Evolutionary conservation across 2,888 invertebrate species (phyloP), one percentile per base, ranked within the genome.

Genomic region (Encarsia formosa): DNA sequence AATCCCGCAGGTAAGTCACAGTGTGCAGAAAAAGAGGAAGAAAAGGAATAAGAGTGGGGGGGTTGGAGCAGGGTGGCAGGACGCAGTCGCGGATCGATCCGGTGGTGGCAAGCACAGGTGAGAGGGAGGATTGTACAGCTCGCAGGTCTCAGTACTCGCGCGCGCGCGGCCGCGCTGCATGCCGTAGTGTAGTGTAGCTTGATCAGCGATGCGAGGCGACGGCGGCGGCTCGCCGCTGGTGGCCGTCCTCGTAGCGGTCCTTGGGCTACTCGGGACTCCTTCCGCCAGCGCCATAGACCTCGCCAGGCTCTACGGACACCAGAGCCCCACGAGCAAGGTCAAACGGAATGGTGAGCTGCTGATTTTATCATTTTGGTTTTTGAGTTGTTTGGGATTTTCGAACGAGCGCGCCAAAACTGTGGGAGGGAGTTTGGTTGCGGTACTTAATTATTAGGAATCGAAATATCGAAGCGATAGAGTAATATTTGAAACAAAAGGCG

Each of bases 241-340:
- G 61, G 68, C 68, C 56, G 66, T 73, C 60, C 69, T 72, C 65
- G 69, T 76, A 65, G 64, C 69, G 57, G 63, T 65, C 56, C 32
- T 51, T 31, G 20, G 38, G 81, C 84, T 74, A 80, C 83, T 66
- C 79, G 63, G 79, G 85, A 66, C 85, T 86, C 42, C 80, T 80
- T 63, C 78, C 18, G 16, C 82, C 49, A 83, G 81, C 63, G 86
- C 87, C 59, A 83, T 91, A 63, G 90, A 91, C 78, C 81, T 91
- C 64, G 87, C 86, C 75, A 82, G 86, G 59, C 82, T 91, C 51
- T 90, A 91, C 67, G 89, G 88, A 16, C 89, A 89, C 70, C 76
- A 81, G 61, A 82, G 81, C 68, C 79, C 82, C 37, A 43, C 54
- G 31, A n/a, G n/a, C n/a, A n/a, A n/a, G n/a, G 39, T 48, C 57